Evolutionary conservation across 2,888 invertebrate species (phyloP).

Genomic region (Acleris literana): DNA sequence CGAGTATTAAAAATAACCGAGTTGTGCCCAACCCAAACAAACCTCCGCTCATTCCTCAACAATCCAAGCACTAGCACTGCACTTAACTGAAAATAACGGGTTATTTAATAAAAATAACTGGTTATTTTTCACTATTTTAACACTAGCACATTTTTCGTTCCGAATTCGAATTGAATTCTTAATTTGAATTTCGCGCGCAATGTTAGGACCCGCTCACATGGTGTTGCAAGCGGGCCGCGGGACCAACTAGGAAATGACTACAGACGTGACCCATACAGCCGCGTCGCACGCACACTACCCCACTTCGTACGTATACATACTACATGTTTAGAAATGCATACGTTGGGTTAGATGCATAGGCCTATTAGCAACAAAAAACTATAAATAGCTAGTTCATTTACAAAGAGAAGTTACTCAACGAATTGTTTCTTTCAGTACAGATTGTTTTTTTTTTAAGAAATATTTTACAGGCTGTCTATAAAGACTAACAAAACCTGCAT

Average conservation of each 20-base stretch:
- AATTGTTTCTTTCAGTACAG: neutral
- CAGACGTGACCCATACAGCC: constrained; percentile 63
- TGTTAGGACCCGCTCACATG: constrained; percentile 78
- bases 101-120: constrained; percentile 42
- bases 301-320: constrained; percentile 49
- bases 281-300: constrained; percentile 50
- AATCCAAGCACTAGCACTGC: constrained; percentile 37
- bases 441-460: neutral
- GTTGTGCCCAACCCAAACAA: constrained; percentile 35
- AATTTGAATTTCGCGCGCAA: constrained; percentile 71
- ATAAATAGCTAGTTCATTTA: neutral
- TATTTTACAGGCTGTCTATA: neutral
- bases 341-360: constrained; percentile 58
- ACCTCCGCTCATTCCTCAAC: constrained; percentile 52
- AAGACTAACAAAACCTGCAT: constrained; percentile 40
- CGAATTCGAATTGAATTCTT: constrained; percentile 38
- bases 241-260: constrained; percentile 80
- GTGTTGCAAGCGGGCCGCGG: constrained; percentile 79
- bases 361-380: constrained; percentile 29
- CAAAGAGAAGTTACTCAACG: neutral
- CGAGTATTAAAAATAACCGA: constrained; percentile 36
- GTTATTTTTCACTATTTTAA: constrained; percentile 42
- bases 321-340: constrained; percentile 46
- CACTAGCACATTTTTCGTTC: constrained; percentile 42
- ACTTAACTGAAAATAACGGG: constrained; percentile 27